Evolutionary conservation across 2,888 invertebrate species (phyloP).

Genomic region (Mystacides longicornis): DNA sequence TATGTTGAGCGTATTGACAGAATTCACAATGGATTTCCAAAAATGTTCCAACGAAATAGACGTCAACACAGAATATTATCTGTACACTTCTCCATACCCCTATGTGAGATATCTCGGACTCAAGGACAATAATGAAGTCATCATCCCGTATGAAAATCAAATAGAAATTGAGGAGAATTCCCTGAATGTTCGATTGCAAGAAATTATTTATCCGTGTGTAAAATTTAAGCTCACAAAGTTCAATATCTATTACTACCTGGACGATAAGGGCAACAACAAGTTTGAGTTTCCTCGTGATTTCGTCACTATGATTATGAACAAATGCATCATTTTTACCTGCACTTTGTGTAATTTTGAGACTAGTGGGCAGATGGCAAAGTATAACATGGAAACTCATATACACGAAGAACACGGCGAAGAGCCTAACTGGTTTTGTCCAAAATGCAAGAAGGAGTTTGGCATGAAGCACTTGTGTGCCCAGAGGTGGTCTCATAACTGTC

Average conservation of each 20-base stretch:
- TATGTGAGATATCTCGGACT: slow-evolving; percentile 8
- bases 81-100: not conserved
- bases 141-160: not conserved
- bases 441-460: not conserved
- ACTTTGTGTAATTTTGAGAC: slow-evolving; percentile 1
- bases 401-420: slow-evolving; percentile 7
- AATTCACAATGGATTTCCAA: slow-evolving; percentile 1
- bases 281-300: slow-evolving; percentile 2
- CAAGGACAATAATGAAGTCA: not conserved
- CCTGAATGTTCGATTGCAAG: slow-evolving; percentile 5
- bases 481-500: slow-evolving; percentile 5
- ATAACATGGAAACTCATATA: slow-evolving; percentile 5
- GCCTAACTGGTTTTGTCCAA: slow-evolving; percentile 8
- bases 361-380: not conserved
- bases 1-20: not conserved
- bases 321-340: slow-evolving; percentile 4
- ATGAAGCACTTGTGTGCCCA: not conserved
- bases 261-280: not conserved
- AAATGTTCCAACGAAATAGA: slow-evolving; percentile 7
- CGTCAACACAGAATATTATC: slow-evolving; percentile 6
- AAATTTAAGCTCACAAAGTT: slow-evolving; percentile 4
- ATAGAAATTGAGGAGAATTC: not conserved
- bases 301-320: not conserved
- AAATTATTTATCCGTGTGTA: not conserved
- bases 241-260: not conserved